Base-by-base conservation (phyloP, 2,797 vertebrate species). In the Myotis planiceps region DNA sequence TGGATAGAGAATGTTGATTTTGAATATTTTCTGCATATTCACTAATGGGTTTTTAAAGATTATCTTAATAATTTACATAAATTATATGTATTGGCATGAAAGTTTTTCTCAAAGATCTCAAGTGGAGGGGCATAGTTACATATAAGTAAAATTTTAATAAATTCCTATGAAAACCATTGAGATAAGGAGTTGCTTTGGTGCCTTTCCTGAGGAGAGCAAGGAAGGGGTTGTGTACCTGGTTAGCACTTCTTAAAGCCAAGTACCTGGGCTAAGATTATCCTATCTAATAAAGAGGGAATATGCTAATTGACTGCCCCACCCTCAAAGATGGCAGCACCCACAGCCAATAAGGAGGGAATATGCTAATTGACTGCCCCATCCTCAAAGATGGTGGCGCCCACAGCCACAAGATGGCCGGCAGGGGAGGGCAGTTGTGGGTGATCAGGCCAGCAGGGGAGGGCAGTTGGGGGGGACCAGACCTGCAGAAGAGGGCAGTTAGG, bases 71-170 rank as follows among this genome's bases (percentile, higher is more conserved):
- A 71, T 63, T 91, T 74, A 19, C 10, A 47, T 71, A 53, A 66
- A 75, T 92, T 74, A n/a, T 32, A 58, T 74, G 87, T 82, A 69
- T 49, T 84, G 6, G 9, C 25, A 68, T 74, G 49, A n/a, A 83
- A 27, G 10, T 63, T 39, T 86, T 8, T 27, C 80, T 47, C 45
- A 63, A 53, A 75, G 21, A 2, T 21, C 83, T 96, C 37, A 82
- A 65, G 42, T 34, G 3, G 75, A 32, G 21, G 23, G 5, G 27
- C 16, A 71, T 55, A 85, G n/a, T 75, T 91, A 78, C 4, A 88
- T 60, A 1, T 27, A 83, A 51, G 29, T 60, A 21, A 5, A 83
- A 69, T 65, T 92, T 91, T 53, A n/a, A 84, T 92, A 88, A 27
- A 78, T 79, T 82, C 4, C 25, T 71, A 23, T 55, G 16, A 79